These are phyloP conservation scores for Glyptemys insculpta DNA, from an alignment of 2,797 vertebrate species.

Conservation along the genomic window DNA sequence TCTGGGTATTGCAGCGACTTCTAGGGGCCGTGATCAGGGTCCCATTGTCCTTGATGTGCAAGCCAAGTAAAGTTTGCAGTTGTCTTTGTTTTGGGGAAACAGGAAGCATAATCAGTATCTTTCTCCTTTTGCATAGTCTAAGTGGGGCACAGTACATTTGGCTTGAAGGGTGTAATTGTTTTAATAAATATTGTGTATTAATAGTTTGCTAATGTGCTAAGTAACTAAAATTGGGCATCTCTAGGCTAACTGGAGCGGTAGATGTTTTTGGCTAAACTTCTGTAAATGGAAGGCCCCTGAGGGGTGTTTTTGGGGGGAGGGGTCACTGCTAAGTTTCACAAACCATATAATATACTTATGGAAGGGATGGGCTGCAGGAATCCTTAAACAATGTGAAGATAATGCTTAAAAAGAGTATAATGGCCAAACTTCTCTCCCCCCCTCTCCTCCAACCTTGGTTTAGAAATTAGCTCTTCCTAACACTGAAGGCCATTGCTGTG, in stretches of 20 bases:
- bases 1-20: rapidly evolving
- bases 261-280: not conserved
- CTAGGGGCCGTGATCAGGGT: rapidly evolving
- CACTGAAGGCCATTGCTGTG: not conserved
- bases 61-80: not conserved
- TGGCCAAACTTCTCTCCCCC: not conserved
- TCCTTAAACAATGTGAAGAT: not conserved
- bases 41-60: not conserved
- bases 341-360: rapidly evolving
- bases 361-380: not conserved
- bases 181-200: too few species aligned
- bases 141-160: rapidly evolving
- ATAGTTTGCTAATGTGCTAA: too few species aligned
- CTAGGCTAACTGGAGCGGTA: not conserved
- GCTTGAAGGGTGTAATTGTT: not conserved
- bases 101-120: not conserved
- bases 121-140: rapidly evolving
- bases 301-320: rapidly evolving
- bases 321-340: not conserved
- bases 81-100: not conserved
- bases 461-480: not conserved
- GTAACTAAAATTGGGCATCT: not conserved
- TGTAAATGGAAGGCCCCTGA: not conserved
- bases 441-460: not conserved
- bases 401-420: not conserved